Evolutionary conservation across 2,113 vertebrate genomes (phyloP).

Genomic region (Manacus vitellinus): DNA sequence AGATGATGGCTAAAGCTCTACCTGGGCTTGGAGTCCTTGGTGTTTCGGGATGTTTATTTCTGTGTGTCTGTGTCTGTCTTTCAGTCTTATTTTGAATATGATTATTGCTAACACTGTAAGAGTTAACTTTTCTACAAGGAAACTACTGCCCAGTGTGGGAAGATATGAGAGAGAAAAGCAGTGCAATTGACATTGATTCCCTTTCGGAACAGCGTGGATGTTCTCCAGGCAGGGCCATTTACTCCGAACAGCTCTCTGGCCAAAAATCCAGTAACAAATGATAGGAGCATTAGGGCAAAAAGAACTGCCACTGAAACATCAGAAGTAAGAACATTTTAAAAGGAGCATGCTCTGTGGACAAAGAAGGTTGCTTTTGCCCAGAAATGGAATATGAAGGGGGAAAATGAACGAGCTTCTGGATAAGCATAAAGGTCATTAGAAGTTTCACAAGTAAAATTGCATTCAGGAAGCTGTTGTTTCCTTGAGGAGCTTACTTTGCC

Average conservation of each 20-base stretch:
- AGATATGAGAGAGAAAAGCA: neutral
- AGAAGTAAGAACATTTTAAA: neutral
- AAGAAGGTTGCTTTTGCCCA: neutral
- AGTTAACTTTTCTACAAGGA: neutral
- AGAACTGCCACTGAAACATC: neutral
- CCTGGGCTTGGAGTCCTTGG: neutral
- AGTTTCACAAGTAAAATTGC: neutral
- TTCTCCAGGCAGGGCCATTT: neutral
- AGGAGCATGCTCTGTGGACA: neutral
- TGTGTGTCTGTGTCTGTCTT: fast-evolving
- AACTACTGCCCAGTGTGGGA: neutral
- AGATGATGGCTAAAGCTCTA: neutral
- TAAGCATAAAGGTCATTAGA: neutral
- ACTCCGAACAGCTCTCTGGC: neutral
- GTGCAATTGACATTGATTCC: neutral
- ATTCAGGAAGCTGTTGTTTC: neutral
- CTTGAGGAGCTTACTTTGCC: neutral
- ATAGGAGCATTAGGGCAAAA: neutral
- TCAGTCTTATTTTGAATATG: neutral
- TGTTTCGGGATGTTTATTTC: neutral
- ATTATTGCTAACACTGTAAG: neutral
- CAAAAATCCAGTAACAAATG: neutral
- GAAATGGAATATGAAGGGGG: neutral
- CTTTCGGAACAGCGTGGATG: neutral
- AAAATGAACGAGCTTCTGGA: neutral